Conservation (phyloP, 2,113 vertebrate species). For the Xerus inauris region DNA sequence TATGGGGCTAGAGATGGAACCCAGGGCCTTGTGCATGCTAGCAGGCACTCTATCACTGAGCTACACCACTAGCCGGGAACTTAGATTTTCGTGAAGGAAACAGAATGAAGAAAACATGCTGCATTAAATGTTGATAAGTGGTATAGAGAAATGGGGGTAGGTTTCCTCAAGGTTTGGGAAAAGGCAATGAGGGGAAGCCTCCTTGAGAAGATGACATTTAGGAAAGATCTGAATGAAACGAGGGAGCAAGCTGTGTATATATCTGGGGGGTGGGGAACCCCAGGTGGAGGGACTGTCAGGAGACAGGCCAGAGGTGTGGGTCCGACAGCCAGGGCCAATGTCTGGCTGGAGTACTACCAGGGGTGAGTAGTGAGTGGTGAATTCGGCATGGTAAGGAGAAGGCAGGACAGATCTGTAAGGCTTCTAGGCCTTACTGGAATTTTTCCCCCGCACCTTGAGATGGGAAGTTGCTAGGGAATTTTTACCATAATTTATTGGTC, state of each 20-base stretch:
- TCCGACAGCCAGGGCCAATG: background rate
- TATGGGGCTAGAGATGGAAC: background rate
- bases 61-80: background rate
- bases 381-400: background rate
- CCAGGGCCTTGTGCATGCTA: background rate
- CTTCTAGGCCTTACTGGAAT: background rate
- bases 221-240: background rate
- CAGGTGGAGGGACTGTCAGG: background rate
- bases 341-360: background rate
- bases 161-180: background rate
- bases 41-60: background rate
- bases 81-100: background rate
- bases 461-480: background rate
- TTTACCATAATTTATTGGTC: background rate
- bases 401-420: background rate
- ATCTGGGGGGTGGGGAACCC: background rate
- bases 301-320: no score
- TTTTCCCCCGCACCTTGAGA: background rate
- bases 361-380: background rate
- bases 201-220: background rate
- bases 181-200: background rate
- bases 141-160: fast-evolving
- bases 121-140: background rate
- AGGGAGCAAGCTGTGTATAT: background rate
- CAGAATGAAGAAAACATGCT: background rate